Conservation (phyloP, 2,113 vertebrate species). For the Ophiodon elongatus region DNA sequence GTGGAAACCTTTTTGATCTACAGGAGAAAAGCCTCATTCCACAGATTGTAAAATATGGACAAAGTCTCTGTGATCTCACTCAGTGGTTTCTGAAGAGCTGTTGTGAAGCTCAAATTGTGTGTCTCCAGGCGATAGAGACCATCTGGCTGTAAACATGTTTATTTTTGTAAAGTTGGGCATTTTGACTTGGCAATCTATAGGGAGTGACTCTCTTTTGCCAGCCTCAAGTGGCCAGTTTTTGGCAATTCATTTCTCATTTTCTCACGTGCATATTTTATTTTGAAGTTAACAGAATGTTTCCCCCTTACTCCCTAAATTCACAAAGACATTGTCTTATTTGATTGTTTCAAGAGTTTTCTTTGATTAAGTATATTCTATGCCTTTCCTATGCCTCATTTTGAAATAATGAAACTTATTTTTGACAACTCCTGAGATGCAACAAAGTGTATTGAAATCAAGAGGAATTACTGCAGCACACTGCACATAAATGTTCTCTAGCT, state of each 20-base stretch:
- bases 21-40: background rate
- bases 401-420: conserved; percentile 2
- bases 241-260: too few species aligned
- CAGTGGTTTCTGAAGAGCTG: too few species aligned
- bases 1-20: background rate
- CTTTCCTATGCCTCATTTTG: conserved; percentile 3
- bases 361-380: background rate
- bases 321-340: background rate
- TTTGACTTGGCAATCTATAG: background rate
- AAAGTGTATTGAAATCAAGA: background rate
- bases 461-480: conserved; percentile 8
- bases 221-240: too few species aligned
- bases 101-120: too few species aligned
- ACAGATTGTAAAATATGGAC: background rate
- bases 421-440: conserved; percentile 1
- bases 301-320: too few species aligned
- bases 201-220: background rate
- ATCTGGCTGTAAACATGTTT: background rate
- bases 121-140: too few species aligned
- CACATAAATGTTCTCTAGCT: background rate
- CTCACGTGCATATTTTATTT: too few species aligned
- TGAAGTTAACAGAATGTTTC: too few species aligned
- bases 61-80: too few species aligned
- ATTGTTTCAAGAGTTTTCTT: background rate
- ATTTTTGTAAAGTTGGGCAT: background rate